A percentile compares a stretch with the other conserved stretches of the same genome.
phyloP scores from a whole-genome alignment of 2,113 vertebrate species.

The Ceuthmochares aereus region DNA sequence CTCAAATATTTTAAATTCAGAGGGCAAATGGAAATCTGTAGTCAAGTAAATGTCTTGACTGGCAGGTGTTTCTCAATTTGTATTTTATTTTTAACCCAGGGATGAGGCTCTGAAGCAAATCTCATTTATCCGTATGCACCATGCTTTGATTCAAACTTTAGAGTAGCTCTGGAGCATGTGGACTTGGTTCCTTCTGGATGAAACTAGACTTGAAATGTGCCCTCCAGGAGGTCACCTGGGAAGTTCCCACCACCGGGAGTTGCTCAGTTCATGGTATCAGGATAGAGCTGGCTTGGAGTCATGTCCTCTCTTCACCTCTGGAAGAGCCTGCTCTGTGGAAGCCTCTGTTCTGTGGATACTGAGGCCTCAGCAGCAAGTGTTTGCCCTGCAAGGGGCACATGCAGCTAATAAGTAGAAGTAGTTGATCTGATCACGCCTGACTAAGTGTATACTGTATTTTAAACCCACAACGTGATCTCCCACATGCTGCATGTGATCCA shows the following conservation, averaged over 20 bases:
- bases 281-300: neutral
- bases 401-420: neutral
- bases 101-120: neutral
- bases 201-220: neutral
- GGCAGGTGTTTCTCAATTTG: neutral
- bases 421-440: neutral
- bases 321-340: neutral
- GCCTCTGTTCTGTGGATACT: neutral
- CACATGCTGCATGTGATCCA: neutral
- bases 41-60: neutral
- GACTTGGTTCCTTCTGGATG: neutral
- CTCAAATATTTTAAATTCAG: conserved; percentile 1
- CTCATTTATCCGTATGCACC: neutral
- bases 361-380: neutral
- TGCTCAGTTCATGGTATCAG: neutral
- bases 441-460: neutral
- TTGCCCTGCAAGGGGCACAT: rapidly evolving
- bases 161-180: neutral
- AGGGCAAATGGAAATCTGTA: neutral
- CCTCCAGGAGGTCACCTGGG: neutral
- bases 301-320: neutral
- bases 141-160: neutral
- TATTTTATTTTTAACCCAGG: conserved; percentile 11
- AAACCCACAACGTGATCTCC: neutral
- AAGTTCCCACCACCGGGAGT: neutral